A percentile compares a stretch with the other conserved stretches of the same genome.
phyloP scores from a whole-genome alignment of 2,888 invertebrate genomes.

The Hirtodrosophila trivittata region DNA sequence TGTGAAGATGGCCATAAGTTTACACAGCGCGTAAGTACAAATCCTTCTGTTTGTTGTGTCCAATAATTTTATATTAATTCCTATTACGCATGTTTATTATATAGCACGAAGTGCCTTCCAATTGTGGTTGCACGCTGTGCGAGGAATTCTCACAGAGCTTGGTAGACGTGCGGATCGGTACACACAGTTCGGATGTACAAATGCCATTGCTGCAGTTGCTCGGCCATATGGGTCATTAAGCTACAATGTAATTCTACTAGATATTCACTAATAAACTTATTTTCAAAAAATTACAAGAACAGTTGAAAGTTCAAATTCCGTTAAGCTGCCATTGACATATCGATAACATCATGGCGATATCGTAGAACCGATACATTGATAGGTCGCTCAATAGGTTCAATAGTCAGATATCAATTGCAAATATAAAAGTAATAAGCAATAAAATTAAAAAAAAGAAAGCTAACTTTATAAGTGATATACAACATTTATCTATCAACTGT shows the following conservation, averaged over 20 bases:
- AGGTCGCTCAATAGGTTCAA: too few species aligned
- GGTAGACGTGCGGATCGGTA: constrained; percentile 48
- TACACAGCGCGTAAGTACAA: constrained; percentile 34
- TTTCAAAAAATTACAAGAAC: background rate
- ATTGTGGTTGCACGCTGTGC: constrained; percentile 79
- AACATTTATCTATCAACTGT: too few species aligned
- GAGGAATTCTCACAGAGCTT: constrained; percentile 52
- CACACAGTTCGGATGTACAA: constrained; percentile 3
- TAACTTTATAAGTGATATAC: too few species aligned
- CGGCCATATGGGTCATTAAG: constrained; percentile 23
- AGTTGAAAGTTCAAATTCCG: too few species aligned
- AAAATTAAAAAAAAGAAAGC: too few species aligned
- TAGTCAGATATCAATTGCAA: too few species aligned
- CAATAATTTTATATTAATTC: background rate
- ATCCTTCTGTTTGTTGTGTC: background rate
- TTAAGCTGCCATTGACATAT: too few species aligned
- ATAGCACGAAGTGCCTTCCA: constrained; percentile 79
- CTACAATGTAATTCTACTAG: background rate
- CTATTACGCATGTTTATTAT: background rate
- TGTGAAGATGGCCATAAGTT: constrained; percentile 84
- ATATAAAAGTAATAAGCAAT: too few species aligned
- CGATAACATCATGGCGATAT: too few species aligned
- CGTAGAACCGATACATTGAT: background rate
- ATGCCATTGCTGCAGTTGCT: constrained; percentile 40
- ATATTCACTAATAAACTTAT: constrained; percentile 5